Evolutionary conservation across 2,888 invertebrate genomes (phyloP), one percentile per base, ranked within the genome.

Genomic region (Anticlea derivata): DNA sequence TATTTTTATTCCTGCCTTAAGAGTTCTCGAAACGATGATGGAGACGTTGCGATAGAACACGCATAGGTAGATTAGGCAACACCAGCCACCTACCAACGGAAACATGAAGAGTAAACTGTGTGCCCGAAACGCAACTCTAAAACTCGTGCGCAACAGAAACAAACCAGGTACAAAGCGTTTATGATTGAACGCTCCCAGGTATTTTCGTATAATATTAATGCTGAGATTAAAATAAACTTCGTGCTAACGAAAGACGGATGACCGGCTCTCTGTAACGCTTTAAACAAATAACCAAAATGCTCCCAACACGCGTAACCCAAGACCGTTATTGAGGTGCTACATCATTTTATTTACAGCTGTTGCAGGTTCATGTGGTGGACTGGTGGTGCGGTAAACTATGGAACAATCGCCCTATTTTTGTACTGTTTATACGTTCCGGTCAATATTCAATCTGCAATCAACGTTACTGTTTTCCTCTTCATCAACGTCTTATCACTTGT

Each of bases 131-230:
- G 63, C 63, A 70, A 68, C 70, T 66, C 65, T 69, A 3, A 76
- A 78, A 77, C 75, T 71, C 71, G 71, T 70, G 73, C 75, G 70
- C 77, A 82, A 79, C 78, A 82, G 89, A 89, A 88, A 87, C 86
- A 86, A 88, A 89, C 87, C 89, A 89, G 89, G 86, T 86, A 81
- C 79, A 73, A 72, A 71, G 73, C 70, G 71, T 74, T 83, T 88
- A 89, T 89, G 89, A 89, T 89, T 87, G 86, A 89, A 84, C 77
- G 79, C 78, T 72, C 73, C 60, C 86, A 82, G 87, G 80, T 88
- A 88, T 87, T 87, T 78, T 78, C 72, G 76, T 74, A 70, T 74
- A 79, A 80, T 87, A 86, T 86, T 87, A 86, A 87, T 85, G 74
- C 73, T 65, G 64, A 69, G 84, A 80, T 85, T 83, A 85, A 88